Evolutionary conservation across 2,888 invertebrate genomes (phyloP).

Genomic region (Rhamphomyia laevipes): DNA sequence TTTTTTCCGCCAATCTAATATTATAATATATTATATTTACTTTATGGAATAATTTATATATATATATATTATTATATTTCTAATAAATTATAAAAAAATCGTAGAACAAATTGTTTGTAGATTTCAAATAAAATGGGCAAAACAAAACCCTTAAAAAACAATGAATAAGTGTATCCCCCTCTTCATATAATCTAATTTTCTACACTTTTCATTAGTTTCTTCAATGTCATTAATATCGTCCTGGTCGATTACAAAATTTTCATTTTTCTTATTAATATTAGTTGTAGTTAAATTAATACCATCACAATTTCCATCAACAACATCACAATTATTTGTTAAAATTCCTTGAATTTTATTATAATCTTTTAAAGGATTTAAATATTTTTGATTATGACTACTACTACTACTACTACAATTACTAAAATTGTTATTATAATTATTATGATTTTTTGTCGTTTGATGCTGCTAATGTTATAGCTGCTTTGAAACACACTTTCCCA

Average conservation of each 20-base stretch:
- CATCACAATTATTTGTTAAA: neutral
- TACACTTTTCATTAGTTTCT: neutral
- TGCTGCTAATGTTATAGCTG: conserved; percentile 32
- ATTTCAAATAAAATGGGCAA: too few species aligned
- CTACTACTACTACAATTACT: neutral
- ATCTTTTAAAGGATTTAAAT: conserved; percentile 7
- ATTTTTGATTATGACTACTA: neutral
- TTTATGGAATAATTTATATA: too few species aligned
- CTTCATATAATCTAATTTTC: neutral
- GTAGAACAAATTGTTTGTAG: too few species aligned
- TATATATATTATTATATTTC: too few species aligned
- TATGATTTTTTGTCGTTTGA: conserved; percentile 26
- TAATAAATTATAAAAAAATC: too few species aligned
- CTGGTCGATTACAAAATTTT: neutral
- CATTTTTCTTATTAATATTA: neutral
- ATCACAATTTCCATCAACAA: neutral
- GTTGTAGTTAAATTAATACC: neutral
- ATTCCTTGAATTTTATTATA: conserved; percentile 9
- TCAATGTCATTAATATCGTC: neutral
- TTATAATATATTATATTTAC: too few species aligned
- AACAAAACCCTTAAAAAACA: too few species aligned
- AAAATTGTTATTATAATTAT: conserved; percentile 20
- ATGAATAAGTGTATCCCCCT: too few species aligned
- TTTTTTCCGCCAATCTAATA: too few species aligned
- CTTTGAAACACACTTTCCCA: conserved; percentile 39